These are phyloP conservation scores for Agelaius phoeniceus DNA, from an alignment of 2,113 vertebrate species.

Conservation along the genomic window DNA sequence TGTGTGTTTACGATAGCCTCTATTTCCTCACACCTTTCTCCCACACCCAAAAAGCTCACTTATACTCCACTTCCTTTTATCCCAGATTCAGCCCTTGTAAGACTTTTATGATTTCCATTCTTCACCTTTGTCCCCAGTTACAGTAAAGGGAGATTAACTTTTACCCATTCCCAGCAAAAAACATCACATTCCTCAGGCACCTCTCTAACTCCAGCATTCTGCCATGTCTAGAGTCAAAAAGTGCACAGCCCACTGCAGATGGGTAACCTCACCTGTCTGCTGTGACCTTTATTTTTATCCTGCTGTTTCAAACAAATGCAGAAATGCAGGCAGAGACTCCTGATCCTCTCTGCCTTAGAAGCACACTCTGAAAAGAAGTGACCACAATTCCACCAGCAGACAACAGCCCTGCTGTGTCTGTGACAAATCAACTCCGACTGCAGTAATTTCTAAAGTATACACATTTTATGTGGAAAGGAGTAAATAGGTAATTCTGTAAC, in stretches of 20 bases:
- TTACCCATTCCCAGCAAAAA: background rate
- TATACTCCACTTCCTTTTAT: background rate
- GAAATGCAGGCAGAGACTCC: background rate
- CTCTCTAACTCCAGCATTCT: background rate
- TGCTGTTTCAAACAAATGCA: background rate
- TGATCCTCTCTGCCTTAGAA: background rate
- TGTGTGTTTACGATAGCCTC: background rate
- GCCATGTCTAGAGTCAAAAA: background rate
- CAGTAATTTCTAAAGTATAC: background rate
- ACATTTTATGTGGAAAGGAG: background rate
- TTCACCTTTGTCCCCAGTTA: conserved; percentile 34
- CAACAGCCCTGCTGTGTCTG: background rate
- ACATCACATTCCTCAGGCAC: rapidly evolving
- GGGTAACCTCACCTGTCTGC: background rate
- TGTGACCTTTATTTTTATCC: background rate
- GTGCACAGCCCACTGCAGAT: background rate
- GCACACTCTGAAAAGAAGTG: background rate
- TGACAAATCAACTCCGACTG: background rate
- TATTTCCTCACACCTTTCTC: background rate
- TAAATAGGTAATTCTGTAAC: background rate
- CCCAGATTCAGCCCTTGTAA: background rate
- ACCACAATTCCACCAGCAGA: background rate
- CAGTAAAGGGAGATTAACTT: background rate
- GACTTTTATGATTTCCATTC: background rate
- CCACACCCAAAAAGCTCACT: background rate